Evolutionary conservation across 2,888 invertebrate species (phyloP).

Genomic region (Norana najaformis): DNA sequence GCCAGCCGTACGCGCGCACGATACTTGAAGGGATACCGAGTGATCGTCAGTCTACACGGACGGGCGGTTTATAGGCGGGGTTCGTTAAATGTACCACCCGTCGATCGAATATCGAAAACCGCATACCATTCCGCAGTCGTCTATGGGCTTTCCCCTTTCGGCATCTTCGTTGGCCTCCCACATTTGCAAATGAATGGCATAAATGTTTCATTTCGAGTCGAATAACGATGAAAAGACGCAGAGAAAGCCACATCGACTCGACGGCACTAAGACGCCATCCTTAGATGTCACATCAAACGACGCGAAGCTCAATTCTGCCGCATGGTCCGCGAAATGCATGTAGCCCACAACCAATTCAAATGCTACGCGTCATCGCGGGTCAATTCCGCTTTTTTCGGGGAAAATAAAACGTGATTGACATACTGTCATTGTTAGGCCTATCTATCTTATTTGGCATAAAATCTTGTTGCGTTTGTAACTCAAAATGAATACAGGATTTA

Average conservation of each 20-base stretch:
- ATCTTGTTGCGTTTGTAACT: too few species aligned
- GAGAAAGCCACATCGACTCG: background rate
- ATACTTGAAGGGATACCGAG: background rate
- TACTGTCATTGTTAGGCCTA: background rate
- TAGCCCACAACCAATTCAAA: too few species aligned
- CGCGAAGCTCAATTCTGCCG: background rate
- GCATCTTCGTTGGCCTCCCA: background rate
- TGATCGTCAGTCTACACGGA: background rate
- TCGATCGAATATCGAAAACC: conserved; percentile 25
- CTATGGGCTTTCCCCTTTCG: background rate
- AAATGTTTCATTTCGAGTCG: conserved; percentile 20
- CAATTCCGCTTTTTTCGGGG: too few species aligned
- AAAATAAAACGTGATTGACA: too few species aligned
- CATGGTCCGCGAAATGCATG: too few species aligned
- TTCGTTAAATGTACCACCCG: conserved; percentile 22
- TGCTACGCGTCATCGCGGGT: too few species aligned
- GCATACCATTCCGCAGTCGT: conserved; percentile 10
- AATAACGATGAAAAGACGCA: background rate
- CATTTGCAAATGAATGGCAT: conserved; percentile 22
- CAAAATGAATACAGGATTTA: too few species aligned
- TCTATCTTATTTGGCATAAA: too few species aligned
- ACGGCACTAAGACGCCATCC: background rate
- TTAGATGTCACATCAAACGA: background rate
- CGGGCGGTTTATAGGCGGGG: background rate
- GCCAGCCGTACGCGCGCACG: background rate